A percentile compares a stretch with the other conserved stretches of the same genome.
phyloP scores from a whole-genome alignment of 2,113 vertebrate species.

The Laticauda laticaudata region DNA sequence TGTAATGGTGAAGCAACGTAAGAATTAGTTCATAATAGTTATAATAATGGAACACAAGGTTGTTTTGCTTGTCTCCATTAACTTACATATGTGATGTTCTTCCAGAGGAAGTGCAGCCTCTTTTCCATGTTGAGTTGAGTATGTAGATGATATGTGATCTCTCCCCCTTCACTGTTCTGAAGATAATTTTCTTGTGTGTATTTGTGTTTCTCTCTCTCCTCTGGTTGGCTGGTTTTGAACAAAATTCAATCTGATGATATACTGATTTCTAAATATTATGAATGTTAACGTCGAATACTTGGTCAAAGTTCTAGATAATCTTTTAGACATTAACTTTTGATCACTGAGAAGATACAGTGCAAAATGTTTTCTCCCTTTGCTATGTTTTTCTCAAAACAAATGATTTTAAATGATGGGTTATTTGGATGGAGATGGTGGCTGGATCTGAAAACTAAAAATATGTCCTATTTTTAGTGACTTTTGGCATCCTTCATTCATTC shows the following conservation, averaged over 20 bases:
- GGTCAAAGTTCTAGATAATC: neutral
- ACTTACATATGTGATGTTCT: neutral
- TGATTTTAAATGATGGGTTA: neutral
- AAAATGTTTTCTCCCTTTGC: neutral
- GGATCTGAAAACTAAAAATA: neutral
- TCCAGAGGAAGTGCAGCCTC: neutral
- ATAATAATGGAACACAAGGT: neutral
- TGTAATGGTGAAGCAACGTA: neutral
- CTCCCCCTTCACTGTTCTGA: too few species aligned
- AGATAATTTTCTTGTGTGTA: too few species aligned
- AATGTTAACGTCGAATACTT: neutral
- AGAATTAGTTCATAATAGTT: neutral
- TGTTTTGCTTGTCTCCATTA: neutral
- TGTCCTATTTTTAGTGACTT: neutral
- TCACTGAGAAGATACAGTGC: neutral
- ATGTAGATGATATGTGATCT: neutral
- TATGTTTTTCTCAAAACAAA: neutral
- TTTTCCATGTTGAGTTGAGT: neutral
- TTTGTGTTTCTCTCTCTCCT: too few species aligned
- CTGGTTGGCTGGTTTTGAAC: neutral
- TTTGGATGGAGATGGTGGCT: neutral
- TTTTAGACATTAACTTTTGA: neutral
- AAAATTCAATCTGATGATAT: neutral
- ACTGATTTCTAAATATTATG: neutral
- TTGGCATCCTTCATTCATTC: neutral